phyloP scores from a whole-genome alignment of 2,888 invertebrate species.

The Glaucopsyche alexis region DNA sequence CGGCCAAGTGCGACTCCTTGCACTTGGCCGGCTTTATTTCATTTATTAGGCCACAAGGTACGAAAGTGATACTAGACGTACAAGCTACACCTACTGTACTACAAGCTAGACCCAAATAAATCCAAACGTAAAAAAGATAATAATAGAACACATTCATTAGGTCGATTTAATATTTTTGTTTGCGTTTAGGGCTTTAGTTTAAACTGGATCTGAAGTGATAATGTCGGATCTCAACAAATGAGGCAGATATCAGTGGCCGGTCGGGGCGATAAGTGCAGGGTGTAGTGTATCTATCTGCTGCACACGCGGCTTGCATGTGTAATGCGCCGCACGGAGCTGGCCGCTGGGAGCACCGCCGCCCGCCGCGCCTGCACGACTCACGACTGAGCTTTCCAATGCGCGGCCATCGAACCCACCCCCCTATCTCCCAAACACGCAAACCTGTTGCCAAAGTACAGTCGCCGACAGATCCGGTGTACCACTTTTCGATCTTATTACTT shows the following conservation, averaged over 20 bases:
- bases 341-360: no score
- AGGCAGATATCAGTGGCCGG: background rate
- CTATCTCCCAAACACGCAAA: slow-evolving; percentile 13
- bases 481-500: background rate
- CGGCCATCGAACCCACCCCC: slow-evolving; percentile 3
- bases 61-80: background rate
- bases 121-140: no score
- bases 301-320: background rate
- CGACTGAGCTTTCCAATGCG: slow-evolving; percentile 7
- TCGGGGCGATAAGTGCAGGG: background rate
- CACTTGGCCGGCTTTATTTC: no score
- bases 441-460: background rate
- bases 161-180: no score
- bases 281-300: background rate
- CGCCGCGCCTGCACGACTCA: background rate
- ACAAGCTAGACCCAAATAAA: no score
- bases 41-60: background rate
- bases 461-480: background rate
- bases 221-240: background rate
- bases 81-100: no score
- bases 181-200: no score
- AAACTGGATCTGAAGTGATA: no score
- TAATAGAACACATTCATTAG: no score
- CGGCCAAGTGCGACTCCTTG: no score
- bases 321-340: background rate